Base-by-base conservation (phyloP, 2,113 vertebrate species). In the Archilochus colubris region DNA sequence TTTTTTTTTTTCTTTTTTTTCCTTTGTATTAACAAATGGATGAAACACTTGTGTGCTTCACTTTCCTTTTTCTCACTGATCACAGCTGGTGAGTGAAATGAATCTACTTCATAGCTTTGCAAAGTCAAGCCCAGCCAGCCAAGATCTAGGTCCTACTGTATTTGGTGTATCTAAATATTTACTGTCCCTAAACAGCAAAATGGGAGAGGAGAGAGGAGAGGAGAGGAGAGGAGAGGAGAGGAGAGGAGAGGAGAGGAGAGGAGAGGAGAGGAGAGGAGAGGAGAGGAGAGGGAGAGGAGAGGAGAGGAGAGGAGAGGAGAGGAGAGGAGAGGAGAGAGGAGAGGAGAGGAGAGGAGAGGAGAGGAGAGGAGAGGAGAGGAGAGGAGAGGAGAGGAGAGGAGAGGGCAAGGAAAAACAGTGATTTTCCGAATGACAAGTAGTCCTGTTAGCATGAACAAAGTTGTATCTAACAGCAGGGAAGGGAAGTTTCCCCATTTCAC, bases 21-120 rank as follows among this genome's bases (percentile, higher is more conserved):
- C 91, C 48, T 88, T 76, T 40, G 51, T 24, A 7, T 78, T 90
- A 91, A 68, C 24, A 48, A 74, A 77, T 22, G 22, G 63, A 54
- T 25, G 53, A 30, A 54, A 64, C 24, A 1, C 50, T 82, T 58
- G n/a, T 8, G 5, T 17, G 31, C 59, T 4, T 10, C 31, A 7
- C 36, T 62, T 64, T 50, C 28, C 36, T 70, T 68, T 31, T n/a
- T 53, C 61, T 40, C 19, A 19, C 46, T 84, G 69, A 70, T 80
- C 68, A n/a, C 73, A 85, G 44, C 68, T 79, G 78, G 44, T 58
- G 91, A 63, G 54, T 58, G 66, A 88, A 73, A 86, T 67, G 48
- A 94, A 95, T 57, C 50, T 36, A 40, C 64, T 82, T 70, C 74
- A 88, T 31, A 6, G 67, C 88, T 82, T 94, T 89, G 74, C 87